Evolutionary conservation across 2,888 invertebrate genomes (phyloP), one percentile per base, ranked within the genome.

Genomic region (Baronia brevicornis): DNA sequence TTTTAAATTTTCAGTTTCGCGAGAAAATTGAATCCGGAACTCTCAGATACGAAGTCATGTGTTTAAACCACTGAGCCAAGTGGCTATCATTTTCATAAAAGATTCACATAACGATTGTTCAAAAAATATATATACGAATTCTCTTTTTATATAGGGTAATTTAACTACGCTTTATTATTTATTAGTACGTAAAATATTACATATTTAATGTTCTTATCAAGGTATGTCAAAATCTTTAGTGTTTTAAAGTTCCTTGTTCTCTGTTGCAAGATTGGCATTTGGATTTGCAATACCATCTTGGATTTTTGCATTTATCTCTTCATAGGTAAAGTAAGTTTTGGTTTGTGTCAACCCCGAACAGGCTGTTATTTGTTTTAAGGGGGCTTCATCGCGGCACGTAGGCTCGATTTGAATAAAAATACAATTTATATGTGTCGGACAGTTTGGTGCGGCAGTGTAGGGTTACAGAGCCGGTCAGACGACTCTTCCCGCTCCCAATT

Each of bases 361-460:
- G 63, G 67, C 56, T 65, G 67, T 70, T 79, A 74, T 79, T 80
- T 78, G 78, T 78, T 80, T 78, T 73, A 71, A 77, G 68, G 63
- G 65, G 75, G 66, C 65, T 73, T 78, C 78, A 79, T 77, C 72
- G 64, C 61, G 52, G 74, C 78, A 77, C 77, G 79, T 77, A 74
- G 72, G 71, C 66, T 65, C 60, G 65, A 82, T 84, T 84, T 84
- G 79, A 84, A 84, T 84, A 84, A 84, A 82, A 79, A 82, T 75
- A 77, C 84, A 69, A 82, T 82, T 82, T 84, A 78, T 82, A 82
- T 84, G 84, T 80, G 80, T 74, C 69, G 71, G 69, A 57, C 72
- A 65, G 68, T 67, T 63, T 60, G 72, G 72, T 65, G 62, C 69
- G 69, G 66, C 71, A 61, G 78, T 79, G 62, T 82, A 63, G 73